phyloP scores from a whole-genome alignment of 1,140 invertebrate genomes.

The Cylas formicarius region DNA sequence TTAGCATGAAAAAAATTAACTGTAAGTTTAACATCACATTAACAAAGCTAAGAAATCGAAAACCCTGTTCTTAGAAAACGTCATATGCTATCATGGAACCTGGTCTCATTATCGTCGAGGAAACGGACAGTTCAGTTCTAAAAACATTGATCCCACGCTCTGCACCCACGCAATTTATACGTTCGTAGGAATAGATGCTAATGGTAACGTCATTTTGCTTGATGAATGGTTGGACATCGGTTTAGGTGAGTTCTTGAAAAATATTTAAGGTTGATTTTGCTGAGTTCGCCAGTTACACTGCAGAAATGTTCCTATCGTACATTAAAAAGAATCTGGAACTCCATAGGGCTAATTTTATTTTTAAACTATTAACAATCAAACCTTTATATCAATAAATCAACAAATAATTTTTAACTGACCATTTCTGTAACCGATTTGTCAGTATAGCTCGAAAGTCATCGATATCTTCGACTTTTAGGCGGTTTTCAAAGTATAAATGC shows the following conservation, averaged over 20 bases:
- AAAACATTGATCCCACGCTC: constrained; percentile 58
- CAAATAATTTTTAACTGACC: background rate
- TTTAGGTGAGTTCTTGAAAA: constrained; percentile 18
- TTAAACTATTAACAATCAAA: background rate
- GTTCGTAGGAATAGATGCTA: constrained; percentile 55
- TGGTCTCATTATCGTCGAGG: constrained; percentile 64
- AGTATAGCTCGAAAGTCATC: no score
- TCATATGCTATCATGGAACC: constrained; percentile 66
- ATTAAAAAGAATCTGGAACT: background rate
- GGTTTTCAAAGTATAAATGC: constrained; percentile 44
- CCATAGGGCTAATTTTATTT: background rate
- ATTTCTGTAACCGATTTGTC: no score
- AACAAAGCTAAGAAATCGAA: no score
- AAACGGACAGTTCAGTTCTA: constrained; percentile 57
- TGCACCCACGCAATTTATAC: constrained; percentile 70
- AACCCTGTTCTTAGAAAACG: constrained; percentile 23
- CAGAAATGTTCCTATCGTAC: background rate
- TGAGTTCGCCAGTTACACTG: background rate
- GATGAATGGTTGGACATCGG: constrained; percentile 58
- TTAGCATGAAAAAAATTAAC: no score
- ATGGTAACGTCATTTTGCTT: constrained; percentile 47
- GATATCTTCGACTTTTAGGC: constrained; percentile 21
- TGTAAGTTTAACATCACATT: no score
- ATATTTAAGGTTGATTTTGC: background rate
- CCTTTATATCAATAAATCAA: background rate